These are phyloP conservation scores for Oeneis ivallda DNA, from an alignment of 2,888 invertebrate species.

Conservation along the genomic window DNA sequence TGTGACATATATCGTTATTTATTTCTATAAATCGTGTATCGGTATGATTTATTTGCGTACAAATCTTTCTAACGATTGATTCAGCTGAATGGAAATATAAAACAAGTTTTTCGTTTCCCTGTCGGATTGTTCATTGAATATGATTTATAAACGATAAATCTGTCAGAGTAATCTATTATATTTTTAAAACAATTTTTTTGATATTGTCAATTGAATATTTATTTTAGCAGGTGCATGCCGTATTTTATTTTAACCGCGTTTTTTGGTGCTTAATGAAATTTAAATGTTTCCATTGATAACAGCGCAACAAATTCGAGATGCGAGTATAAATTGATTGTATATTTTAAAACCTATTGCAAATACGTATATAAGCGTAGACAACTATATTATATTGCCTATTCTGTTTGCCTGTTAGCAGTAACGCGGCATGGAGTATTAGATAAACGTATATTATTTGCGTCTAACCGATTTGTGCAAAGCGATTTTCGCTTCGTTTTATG, in stretches of 20 bases:
- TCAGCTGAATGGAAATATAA: conserved; percentile 6
- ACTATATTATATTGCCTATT: conserved; percentile 2
- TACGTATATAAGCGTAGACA: background rate
- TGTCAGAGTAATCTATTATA: background rate
- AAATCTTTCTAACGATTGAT: conserved; percentile 21
- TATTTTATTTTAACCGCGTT: background rate
- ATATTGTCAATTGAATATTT: background rate
- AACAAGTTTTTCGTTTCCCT: conserved; percentile 11
- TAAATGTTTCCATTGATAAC: background rate
- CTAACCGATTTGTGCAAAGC: background rate
- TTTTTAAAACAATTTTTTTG: background rate
- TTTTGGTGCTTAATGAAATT: background rate
- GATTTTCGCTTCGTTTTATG: background rate
- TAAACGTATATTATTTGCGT: conserved; percentile 12
- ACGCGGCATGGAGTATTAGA: background rate
- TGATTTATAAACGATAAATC: conserved; percentile 16
- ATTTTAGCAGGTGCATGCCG: background rate
- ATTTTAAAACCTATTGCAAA: background rate
- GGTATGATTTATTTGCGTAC: conserved; percentile 18
- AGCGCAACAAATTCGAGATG: background rate
- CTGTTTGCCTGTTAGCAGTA: conserved; percentile 1
- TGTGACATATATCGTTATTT: conserved; percentile 34
- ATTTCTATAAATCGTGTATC: conserved; percentile 29
- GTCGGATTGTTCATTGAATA: background rate
- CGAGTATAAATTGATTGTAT: background rate